These are phyloP conservation scores for Dasypolia templi DNA, from an alignment of 2,888 invertebrate species.

Conservation along the genomic window DNA sequence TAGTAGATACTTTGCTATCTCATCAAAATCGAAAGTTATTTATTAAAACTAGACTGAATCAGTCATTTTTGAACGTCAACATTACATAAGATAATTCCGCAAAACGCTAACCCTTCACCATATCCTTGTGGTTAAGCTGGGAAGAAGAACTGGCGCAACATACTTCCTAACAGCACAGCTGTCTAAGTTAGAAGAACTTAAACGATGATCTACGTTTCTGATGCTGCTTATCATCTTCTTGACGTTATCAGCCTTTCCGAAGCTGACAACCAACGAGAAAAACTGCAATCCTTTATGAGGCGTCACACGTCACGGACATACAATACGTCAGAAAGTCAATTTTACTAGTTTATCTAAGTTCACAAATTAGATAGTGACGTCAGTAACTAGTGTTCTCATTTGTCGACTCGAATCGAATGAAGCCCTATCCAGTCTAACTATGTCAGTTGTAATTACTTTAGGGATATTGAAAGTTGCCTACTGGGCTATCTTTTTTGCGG, in stretches of 20 bases:
- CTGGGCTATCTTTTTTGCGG: not conserved
- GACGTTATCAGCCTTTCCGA: not conserved
- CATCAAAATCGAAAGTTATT: not conserved
- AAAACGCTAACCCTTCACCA: not conserved
- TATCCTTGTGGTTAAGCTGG: not conserved
- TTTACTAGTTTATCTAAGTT: conserved; percentile 43
- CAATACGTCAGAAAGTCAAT: conserved; percentile 16
- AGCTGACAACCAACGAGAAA: not conserved
- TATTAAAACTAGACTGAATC: not conserved
- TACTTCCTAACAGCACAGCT: not conserved
- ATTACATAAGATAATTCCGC: not conserved
- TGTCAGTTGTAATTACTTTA: conserved; percentile 51
- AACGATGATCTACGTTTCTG: not conserved
- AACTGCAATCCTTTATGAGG: not conserved
- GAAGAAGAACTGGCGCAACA: not conserved
- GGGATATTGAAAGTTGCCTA: conserved; percentile 12
- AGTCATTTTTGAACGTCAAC: not conserved
- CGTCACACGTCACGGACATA: no score
- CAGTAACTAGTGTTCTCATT: conserved; percentile 45
- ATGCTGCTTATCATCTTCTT: not conserved
- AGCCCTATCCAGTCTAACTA: conserved; percentile 53
- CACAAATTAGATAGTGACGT: conserved; percentile 51
- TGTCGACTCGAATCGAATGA: conserved; percentile 58
- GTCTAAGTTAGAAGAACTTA: not conserved
- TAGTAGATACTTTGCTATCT: not conserved